phyloP scores from a whole-genome alignment of 2,797 vertebrate species.

The Callimico goeldii region DNA sequence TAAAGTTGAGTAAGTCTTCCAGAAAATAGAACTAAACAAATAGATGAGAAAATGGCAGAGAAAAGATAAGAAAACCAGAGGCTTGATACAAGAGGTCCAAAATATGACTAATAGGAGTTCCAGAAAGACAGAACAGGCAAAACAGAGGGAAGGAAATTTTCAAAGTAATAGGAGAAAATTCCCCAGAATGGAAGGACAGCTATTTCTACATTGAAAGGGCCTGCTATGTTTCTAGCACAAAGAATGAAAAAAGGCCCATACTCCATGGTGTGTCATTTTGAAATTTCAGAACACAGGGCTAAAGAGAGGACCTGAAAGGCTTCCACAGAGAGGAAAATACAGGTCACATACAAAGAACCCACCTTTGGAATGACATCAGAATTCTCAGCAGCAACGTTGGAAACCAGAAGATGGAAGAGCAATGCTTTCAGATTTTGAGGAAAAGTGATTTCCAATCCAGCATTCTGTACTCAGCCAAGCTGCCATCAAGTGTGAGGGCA shows the following conservation, averaged over 20 bases:
- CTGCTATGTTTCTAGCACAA: background rate
- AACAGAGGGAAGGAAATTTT: background rate
- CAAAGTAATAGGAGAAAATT: background rate
- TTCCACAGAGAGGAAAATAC: background rate
- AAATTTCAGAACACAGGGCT: background rate
- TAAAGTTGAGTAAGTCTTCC: background rate
- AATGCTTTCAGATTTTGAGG: background rate
- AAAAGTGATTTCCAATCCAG: background rate
- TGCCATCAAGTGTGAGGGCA: background rate
- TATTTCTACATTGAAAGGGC: background rate
- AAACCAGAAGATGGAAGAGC: background rate
- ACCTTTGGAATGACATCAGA: background rate
- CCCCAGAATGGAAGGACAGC: background rate
- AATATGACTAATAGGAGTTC: background rate
- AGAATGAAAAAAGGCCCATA: background rate
- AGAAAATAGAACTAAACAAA: constrained; percentile 2
- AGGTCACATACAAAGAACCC: background rate
- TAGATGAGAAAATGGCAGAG: background rate
- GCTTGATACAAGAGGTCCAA: background rate
- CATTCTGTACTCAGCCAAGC: background rate
- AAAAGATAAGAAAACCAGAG: background rate
- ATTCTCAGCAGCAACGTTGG: background rate
- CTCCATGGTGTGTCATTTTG: background rate
- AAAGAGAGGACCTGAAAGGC: background rate
- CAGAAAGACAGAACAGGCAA: background rate